Base-by-base conservation (phyloP, 1,140 invertebrate genomes). In the Procambarus virginalis region DNA sequence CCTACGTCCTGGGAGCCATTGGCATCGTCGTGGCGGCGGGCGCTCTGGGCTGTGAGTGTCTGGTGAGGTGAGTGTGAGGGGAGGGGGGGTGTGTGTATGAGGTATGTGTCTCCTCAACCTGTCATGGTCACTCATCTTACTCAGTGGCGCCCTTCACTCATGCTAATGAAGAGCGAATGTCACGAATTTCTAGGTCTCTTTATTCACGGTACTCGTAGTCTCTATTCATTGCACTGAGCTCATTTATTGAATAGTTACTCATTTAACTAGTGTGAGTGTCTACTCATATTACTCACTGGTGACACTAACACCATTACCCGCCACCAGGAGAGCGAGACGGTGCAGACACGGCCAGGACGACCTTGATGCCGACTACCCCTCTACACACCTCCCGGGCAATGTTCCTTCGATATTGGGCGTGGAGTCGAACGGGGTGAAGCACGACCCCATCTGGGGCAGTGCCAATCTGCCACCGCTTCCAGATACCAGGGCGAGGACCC, bases 1-100 rank as follows among this genome's bases (percentile, higher is more conserved):
- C 97, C 0, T 97, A 97, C 90, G 94, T 96, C 77, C 94, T 96
- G 4, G 95, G 95, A 83, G 95, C 95, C 2, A 34, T 91, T n/a
- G 93, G 93, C 20, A 95, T 96, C 85, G 93, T 94, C 0, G 94
- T 96, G 0, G 95, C 96, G 2, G 81, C 92, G 45, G 9, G 92
- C 14, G 90, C 96, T 0, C 97, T 97, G 91, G 92, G 95, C 70
- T 93, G 94, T 12, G 97, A 97, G 94, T 92, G 96, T 46, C 49
- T 87, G 60, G 85, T 51, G 34, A 64, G 91, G 91, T 92, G 70
- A 51, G 87, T 68, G 20, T 48, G 10, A 73, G 9, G 34, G 34
- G 34, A 34, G 34, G 34, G 34, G 34, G 34, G 34, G 34, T 0
- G 34, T 34, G 34, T 34, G 34, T 34, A 34, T 34, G 34, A 34